phyloP scores from a whole-genome alignment of 2,113 vertebrate species.

The Xiphias gladius region DNA sequence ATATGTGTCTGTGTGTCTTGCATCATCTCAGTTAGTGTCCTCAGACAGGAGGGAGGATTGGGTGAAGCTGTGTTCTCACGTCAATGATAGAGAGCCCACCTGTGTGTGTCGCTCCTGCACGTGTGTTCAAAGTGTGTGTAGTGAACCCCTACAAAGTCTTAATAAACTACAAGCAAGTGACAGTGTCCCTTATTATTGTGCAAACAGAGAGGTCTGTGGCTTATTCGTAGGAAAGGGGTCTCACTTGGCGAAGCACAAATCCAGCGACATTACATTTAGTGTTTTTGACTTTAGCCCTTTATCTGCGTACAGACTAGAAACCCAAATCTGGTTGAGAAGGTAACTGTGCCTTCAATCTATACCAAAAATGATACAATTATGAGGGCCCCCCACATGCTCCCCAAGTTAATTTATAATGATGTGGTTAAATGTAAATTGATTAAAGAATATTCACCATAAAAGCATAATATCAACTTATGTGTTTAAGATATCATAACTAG shows the following conservation, averaged over 20 bases:
- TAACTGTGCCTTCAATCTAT: no score
- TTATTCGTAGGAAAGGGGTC: not conserved
- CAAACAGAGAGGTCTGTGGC: not conserved
- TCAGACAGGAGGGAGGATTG: slow-evolving; percentile 28
- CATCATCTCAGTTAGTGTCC: slow-evolving; percentile 16
- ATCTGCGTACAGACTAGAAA: no score
- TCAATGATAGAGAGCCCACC: slow-evolving; percentile 79
- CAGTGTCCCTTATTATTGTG: not conserved
- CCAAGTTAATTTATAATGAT: not conserved
- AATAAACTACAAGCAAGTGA: slow-evolving; percentile 71
- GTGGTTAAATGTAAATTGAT: not conserved
- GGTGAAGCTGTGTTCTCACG: slow-evolving; percentile 73
- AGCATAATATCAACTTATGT: no score
- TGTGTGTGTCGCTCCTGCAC: slow-evolving; percentile 53
- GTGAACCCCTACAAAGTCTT: slow-evolving; percentile 45
- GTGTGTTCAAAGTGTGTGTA: slow-evolving; percentile 50
- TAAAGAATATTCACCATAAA: not conserved
- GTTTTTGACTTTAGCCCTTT: not conserved
- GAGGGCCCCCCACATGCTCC: not conserved
- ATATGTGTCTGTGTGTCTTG: not conserved
- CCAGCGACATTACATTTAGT: not conserved
- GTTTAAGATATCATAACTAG: no score
- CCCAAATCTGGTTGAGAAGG: no score
- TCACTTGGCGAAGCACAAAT: not conserved
- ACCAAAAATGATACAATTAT: not conserved